Conservation (phyloP, 1,140 invertebrate genomes). For the Ips typographus region DNA sequence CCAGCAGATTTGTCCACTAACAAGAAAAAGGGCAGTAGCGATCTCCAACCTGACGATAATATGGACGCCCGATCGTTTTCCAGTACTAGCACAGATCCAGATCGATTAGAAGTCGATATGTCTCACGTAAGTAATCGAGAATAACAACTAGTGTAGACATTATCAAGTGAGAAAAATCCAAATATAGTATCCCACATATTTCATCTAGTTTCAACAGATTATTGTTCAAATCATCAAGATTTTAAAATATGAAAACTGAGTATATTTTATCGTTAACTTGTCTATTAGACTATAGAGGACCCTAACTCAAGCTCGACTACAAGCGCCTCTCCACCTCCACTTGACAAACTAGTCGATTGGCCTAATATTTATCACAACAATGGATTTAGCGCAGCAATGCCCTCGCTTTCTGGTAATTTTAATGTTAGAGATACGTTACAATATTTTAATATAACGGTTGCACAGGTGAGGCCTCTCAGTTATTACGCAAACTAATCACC, state of each 20-base stretch:
- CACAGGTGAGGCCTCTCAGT: slow-evolving; percentile 67
- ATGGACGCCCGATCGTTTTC: slow-evolving; percentile 49
- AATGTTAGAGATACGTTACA: background rate
- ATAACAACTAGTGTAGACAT: too few relatives aligned
- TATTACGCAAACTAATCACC: slow-evolving; percentile 71
- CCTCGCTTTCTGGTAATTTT: slow-evolving; percentile 24
- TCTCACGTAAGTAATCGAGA: slow-evolving; percentile 42
- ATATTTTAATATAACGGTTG: slow-evolving; percentile 1
- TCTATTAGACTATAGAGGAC: slow-evolving; percentile 45
- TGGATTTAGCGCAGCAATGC: slow-evolving; percentile 42
- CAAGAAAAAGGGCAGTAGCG: slow-evolving; percentile 44
- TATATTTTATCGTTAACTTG: background rate
- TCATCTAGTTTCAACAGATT: too few relatives aligned
- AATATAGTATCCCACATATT: too few relatives aligned
- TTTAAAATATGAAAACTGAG: background rate
- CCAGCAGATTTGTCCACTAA: slow-evolving; percentile 50
- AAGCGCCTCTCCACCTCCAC: slow-evolving; percentile 43
- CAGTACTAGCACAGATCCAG: slow-evolving; percentile 60
- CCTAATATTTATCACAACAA: slow-evolving; percentile 41
- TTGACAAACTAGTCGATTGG: slow-evolving; percentile 40
- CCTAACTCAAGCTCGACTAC: slow-evolving; percentile 48
- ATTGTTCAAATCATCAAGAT: background rate
- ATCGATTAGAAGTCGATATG: slow-evolving; percentile 58
- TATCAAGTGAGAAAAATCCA: background rate
- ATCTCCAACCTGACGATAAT: slow-evolving; percentile 45